Evolutionary conservation across 2,113 vertebrate genomes (phyloP).

Genomic region (Serinus canaria): DNA sequence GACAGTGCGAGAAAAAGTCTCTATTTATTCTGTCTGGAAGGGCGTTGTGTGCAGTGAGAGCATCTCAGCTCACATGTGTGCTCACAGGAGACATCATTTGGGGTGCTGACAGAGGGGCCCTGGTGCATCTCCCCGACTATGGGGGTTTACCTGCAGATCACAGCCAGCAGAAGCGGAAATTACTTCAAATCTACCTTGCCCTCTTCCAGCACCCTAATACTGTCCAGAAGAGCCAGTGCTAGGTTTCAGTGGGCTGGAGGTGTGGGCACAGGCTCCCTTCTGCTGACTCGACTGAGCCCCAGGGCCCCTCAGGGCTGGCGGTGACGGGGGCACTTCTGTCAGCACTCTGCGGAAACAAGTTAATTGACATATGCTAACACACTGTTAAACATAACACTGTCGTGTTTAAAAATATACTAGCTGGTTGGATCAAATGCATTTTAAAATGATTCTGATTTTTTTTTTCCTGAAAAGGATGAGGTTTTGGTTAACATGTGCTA

Average conservation of each 20-base stretch:
- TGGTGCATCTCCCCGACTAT: fast-evolving
- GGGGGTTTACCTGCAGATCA: background rate
- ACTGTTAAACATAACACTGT: conserved; percentile 48
- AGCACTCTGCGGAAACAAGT: conserved; percentile 12
- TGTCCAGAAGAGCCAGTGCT: background rate
- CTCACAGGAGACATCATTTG: background rate
- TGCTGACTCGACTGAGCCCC: background rate
- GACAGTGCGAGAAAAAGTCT: conserved; percentile 36
- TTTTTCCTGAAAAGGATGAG: background rate
- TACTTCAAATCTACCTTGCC: fast-evolving
- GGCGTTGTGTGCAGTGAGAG: background rate
- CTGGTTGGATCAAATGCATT: conserved; percentile 39
- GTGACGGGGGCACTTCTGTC: background rate
- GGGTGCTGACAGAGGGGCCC: background rate
- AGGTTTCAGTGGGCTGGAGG: background rate
- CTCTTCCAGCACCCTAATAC: background rate
- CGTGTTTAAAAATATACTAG: conserved; percentile 39
- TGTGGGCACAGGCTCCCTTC: background rate
- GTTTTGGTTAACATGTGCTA: background rate
- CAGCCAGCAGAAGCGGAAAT: background rate
- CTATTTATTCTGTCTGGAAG: conserved; percentile 41
- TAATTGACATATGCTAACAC: conserved; percentile 47
- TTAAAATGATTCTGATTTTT: background rate
- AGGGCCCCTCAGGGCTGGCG: background rate
- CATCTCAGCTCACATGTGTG: background rate